Conservation (phyloP, 2,797 vertebrate species). For the Astyanax mexicanus region DNA sequence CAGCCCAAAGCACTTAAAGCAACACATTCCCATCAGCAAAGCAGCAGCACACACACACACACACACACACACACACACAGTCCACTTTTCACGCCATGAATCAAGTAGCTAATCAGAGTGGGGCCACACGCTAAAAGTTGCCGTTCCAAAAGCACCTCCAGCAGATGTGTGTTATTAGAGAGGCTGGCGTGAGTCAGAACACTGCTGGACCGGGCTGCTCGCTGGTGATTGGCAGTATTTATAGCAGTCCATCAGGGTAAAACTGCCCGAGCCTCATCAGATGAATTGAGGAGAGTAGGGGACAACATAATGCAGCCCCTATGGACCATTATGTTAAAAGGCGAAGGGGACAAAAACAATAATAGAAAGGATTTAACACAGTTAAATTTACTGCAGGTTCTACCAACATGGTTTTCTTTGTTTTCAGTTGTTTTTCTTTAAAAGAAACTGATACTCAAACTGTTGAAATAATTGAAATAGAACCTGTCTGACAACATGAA, state of each 20-base stretch:
- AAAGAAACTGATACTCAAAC: no score
- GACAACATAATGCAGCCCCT: neutral
- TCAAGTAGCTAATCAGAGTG: conserved; percentile 53
- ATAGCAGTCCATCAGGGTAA: conserved; percentile 50
- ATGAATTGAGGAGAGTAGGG: conserved; percentile 11
- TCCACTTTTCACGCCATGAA: conserved; percentile 8
- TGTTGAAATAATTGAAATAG: no score
- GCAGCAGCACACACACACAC: neutral
- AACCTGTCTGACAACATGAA: no score
- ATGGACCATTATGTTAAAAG: conserved; percentile 13
- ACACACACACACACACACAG: no score
- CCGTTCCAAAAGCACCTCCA: conserved; percentile 27
- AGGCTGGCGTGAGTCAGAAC: conserved; percentile 48
- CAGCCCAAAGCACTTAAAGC: conserved; percentile 13
- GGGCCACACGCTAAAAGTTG: conserved; percentile 23
- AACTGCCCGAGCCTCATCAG: conserved; percentile 41
- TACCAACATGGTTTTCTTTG: neutral
- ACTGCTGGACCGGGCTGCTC: conserved; percentile 31
- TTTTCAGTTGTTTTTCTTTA: neutral
- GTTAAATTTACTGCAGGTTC: neutral
- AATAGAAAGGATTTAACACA: neutral
- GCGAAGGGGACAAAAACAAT: neutral
- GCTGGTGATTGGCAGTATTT: conserved; percentile 52
- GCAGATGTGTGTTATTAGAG: conserved; percentile 42
- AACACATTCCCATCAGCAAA: neutral